Base-by-base conservation (phyloP, 2,797 vertebrate species). In the Limnodromus scolopaceus region DNA sequence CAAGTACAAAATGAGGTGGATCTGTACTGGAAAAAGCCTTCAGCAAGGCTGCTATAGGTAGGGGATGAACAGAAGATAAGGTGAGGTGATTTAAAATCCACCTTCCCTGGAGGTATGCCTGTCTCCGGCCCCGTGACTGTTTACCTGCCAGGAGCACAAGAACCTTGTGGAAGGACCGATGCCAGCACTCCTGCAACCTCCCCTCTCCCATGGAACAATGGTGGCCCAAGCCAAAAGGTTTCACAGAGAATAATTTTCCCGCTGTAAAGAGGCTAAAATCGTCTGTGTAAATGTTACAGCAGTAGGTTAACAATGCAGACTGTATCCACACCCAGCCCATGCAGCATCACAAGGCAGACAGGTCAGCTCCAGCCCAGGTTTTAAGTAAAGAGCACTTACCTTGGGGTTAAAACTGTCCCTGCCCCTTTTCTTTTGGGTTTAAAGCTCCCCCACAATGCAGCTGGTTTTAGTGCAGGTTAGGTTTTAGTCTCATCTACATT, bases 331-430 rank as follows among this genome's bases (percentile, higher is more conserved):
- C 51, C 60, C 80, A 75, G 38, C 61, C 65, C 80, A 75, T 55
- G 15, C 6, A 8, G 46, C 12, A 89, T 58, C 15, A 4, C 64
- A 68, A 71, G 70, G 91, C 34, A 61, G 79, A 79, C 79, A 88
- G 92, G 82, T 89, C 92, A 91, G 34, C 55, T 68, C 48, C 76
- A 86, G 83, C 57, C 77, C 61, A 84, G 66, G 78, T 75, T 82
- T 71, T 81, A 79, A 76, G 85, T 89, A 84, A 78, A 86, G 82
- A 86, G 38, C 27, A 60, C 27, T 7, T 51, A 28, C 28, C 27
- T 0, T 90, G 69, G 0, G 5, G 72, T 85, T 85, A 60, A 68
- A 95, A 84, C 43, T 48, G 28, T 66, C 84, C 71, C 48, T 64
- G n/a, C 13, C 53, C 51, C 63, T 91, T 89, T 79, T 48, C 82